phyloP scores from a whole-genome alignment of 1,140 invertebrate species.

The Cotesia vestalis region DNA sequence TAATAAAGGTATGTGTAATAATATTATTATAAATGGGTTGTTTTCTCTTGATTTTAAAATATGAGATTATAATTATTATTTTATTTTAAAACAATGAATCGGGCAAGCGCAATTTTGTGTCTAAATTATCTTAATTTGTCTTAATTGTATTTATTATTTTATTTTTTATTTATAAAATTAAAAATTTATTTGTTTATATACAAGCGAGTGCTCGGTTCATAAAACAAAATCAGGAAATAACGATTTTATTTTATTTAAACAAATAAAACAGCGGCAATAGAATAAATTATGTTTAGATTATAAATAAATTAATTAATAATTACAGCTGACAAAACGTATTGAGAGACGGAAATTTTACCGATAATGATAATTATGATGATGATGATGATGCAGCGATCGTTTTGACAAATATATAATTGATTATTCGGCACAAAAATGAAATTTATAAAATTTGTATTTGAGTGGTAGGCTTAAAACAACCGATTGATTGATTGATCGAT shows the following conservation, averaged over 20 bases:
- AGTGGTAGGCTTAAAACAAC: constrained; percentile 35
- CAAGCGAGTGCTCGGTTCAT: constrained; percentile 34
- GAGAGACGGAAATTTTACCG: constrained; percentile 13
- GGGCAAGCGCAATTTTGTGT: constrained; percentile 40
- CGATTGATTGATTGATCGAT: no score
- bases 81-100: constrained; percentile 27
- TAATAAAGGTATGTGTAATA: constrained; percentile 24
- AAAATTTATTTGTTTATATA: constrained; percentile 46
- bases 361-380: constrained; percentile 7
- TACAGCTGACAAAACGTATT: neutral
- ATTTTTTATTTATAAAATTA: constrained; percentile 7
- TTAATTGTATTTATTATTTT: constrained; percentile 21
- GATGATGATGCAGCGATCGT: no score
- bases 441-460: constrained; percentile 49
- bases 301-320: no score
- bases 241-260: no score
- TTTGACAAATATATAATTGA: constrained; percentile 17
- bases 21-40: constrained; percentile 35
- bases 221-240: neutral
- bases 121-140: constrained; percentile 37
- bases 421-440: constrained; percentile 36
- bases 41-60: constrained; percentile 43
- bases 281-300: neutral
- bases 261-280: no score
- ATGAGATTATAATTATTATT: constrained; percentile 26